Percentiles rank a stretch among this genome's conserved stretches.
Conservation (phyloP, 2,113 vertebrate species). For the Stegastes partitus region DNA sequence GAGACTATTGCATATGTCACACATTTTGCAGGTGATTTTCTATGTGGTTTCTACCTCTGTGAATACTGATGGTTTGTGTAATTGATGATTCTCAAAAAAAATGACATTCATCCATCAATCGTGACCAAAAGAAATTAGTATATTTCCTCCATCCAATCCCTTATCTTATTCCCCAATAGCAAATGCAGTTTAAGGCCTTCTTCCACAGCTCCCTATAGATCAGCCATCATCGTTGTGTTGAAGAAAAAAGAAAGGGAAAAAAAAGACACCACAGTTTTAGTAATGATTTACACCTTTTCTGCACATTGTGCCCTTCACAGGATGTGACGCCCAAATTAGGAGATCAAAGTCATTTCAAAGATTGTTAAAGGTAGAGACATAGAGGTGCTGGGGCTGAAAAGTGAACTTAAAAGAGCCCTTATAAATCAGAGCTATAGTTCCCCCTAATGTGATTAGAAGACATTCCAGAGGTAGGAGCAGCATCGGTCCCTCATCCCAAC, state of each 20-base stretch:
- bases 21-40: not conserved
- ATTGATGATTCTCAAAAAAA: slow-evolving; percentile 45
- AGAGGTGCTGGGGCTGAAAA: slow-evolving; percentile 63
- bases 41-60: not conserved
- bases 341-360: slow-evolving; percentile 77
- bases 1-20: not conserved
- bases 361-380: slow-evolving; percentile 76
- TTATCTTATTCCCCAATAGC: slow-evolving; percentile 21
- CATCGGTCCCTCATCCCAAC: slow-evolving; percentile 66
- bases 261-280: slow-evolving; percentile 51
- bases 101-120: slow-evolving; percentile 15
- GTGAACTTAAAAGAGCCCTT: slow-evolving; percentile 77
- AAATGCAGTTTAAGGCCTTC: slow-evolving; percentile 20
- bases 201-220: slow-evolving; percentile 26
- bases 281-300: slow-evolving; percentile 75
- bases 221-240: slow-evolving; percentile 36
- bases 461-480: slow-evolving; percentile 69
- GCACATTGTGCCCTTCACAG: slow-evolving; percentile 70
- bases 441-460: slow-evolving; percentile 81
- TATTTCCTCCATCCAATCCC: slow-evolving; percentile 9
- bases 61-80: slow-evolving; percentile 6
- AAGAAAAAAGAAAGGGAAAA: slow-evolving; percentile 20
- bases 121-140: slow-evolving; percentile 40
- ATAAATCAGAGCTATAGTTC: slow-evolving; percentile 80
- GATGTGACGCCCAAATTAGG: slow-evolving; percentile 74